phyloP scores from a whole-genome alignment of 2,888 invertebrate genomes.

The Brassicogethes aeneus region DNA sequence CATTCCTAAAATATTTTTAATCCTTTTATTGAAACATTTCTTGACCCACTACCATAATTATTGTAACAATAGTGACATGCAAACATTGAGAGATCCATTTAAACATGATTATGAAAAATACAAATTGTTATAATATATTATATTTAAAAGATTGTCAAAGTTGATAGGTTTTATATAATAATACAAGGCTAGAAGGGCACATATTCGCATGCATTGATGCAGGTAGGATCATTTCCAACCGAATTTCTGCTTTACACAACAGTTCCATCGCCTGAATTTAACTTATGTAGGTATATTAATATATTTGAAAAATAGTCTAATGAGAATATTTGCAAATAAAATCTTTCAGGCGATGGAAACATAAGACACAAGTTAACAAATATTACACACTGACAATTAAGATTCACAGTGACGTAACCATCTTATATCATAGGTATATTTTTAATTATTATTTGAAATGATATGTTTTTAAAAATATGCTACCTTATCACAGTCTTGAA shows the following conservation, averaged over 20 bases:
- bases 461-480: too few species aligned
- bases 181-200: constrained; percentile 38
- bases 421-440: too few species aligned
- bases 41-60: background rate
- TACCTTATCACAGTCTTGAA: too few species aligned
- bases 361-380: too few species aligned
- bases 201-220: constrained; percentile 26
- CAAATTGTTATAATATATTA: constrained; percentile 32
- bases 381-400: too few species aligned
- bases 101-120: constrained; percentile 35
- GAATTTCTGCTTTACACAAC: background rate
- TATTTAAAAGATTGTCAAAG: constrained; percentile 38
- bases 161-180: constrained; percentile 10
- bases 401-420: too few species aligned
- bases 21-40: background rate
- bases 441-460: too few species aligned
- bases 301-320: too few species aligned
- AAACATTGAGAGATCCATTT: constrained; percentile 22
- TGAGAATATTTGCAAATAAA: too few species aligned
- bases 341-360: too few species aligned
- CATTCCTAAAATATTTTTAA: background rate
- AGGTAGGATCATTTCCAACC: constrained; percentile 14
- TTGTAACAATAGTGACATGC: constrained; percentile 21
- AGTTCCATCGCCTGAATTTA: too few species aligned
- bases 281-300: too few species aligned